Conservation (phyloP, 2,113 vertebrate genomes). For the Oriolus oriolus region DNA sequence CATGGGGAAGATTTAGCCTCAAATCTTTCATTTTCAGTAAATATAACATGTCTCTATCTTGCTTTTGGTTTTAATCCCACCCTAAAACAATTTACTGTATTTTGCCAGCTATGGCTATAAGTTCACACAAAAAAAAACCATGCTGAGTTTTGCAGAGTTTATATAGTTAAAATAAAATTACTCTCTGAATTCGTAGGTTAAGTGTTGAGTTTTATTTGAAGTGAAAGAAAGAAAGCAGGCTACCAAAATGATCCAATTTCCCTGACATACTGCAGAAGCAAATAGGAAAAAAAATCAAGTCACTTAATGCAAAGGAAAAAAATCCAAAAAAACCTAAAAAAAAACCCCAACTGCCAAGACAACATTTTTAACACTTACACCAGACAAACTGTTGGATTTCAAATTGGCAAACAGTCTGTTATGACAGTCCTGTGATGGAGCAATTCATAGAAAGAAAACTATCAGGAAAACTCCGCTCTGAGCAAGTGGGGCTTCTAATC, state of each 20-base stretch:
- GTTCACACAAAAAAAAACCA: background rate
- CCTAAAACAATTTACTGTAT: background rate
- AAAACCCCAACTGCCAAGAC: constrained; percentile 46
- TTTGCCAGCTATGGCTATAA: background rate
- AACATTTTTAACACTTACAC: constrained; percentile 72
- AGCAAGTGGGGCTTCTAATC: constrained; percentile 43
- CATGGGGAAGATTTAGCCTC: background rate
- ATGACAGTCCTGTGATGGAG: constrained; percentile 68
- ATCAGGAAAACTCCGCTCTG: constrained; percentile 47
- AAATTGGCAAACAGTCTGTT: constrained; percentile 72
- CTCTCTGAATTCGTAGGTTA: background rate
- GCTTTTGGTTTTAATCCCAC: background rate
- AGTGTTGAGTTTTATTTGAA: background rate
- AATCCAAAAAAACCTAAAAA: background rate
- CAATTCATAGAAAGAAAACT: constrained; percentile 67
- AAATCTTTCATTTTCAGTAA: background rate
- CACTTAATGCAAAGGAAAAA: constrained; percentile 37
- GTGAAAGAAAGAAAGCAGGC: background rate
- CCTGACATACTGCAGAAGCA: constrained; percentile 34
- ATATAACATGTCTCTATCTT: background rate
- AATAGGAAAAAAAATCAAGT: constrained; percentile 28
- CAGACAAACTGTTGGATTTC: constrained; percentile 72
- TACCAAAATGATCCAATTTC: constrained; percentile 21
- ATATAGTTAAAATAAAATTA: background rate
- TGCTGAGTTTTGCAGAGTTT: background rate